Base-by-base conservation (phyloP, 2,113 vertebrate genomes). In the Centropus bengalensis region DNA sequence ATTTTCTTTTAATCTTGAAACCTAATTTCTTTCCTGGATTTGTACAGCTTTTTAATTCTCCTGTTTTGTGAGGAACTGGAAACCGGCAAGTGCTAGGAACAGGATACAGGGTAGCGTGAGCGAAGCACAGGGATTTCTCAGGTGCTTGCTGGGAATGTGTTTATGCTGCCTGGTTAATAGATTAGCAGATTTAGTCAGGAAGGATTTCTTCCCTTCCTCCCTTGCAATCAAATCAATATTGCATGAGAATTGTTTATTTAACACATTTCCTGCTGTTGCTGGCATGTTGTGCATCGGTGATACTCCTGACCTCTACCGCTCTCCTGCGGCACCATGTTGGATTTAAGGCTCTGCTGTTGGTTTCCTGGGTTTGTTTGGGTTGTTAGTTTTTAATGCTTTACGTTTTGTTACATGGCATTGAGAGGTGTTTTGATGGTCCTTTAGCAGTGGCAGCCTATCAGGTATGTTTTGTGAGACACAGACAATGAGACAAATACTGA, bases 121-220 rank as follows among this genome's bases (percentile, higher is more conserved):
- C 49, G 71, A 67, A 73, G 64, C 33, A 42, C 11, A 8, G 60
- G 59, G 58, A 42, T 91, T 88, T 89, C 63, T 88, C 68, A 67
- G 95, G 80, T 95, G 76, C 67, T 67, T 70, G 44, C 82, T 86
- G 85, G 71, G 94, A 96, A 79, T 89, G 56, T 58, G 56, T 82
- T 82, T 0, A 1, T 60, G 40, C 70, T 66, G 44, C 28, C 60
- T 91, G 62, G 64, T 67, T 79, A 91, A 82, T 14, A 70, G 49
- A 47, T 81, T 67, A 30, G 82, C 88, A 63, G 59, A 51, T 83
- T 54, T 58, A 77, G 64, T 42, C 76, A 95, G 88, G 83, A 93
- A 80, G 69, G 59, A 68, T 69, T 95, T 88, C 38, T 94, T 90
- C 44, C 75, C 52, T 84, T 86, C 68, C 76, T 81, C 42, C 19